Evolutionary conservation across 2,113 vertebrate species (phyloP).

Genomic region (Heterochromis multidens): DNA sequence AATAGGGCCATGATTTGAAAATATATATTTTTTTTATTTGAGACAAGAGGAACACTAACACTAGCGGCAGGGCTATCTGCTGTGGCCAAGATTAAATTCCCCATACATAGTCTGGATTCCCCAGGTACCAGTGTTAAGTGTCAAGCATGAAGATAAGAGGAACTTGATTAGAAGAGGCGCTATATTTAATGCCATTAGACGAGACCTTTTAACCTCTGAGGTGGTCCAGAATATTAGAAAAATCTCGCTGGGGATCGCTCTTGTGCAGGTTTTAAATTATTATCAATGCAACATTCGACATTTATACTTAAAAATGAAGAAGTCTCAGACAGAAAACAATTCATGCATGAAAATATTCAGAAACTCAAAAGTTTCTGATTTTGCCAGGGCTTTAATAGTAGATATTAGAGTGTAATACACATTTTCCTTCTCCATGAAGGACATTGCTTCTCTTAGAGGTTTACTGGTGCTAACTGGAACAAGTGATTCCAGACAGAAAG

Average conservation of each 20-base stretch:
- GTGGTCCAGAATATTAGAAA: neutral
- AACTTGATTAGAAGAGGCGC: conserved; percentile 49
- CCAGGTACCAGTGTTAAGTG: conserved; percentile 65
- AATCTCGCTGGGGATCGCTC: neutral
- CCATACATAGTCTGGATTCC: conserved; percentile 56
- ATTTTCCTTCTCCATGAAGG: neutral
- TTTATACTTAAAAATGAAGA: neutral
- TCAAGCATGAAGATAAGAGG: conserved; percentile 59
- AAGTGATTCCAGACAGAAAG: neutral
- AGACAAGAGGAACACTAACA: neutral
- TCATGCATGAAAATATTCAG: neutral
- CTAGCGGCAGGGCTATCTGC: conserved; percentile 29
- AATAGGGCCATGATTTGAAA: neutral
- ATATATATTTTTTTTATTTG: neutral
- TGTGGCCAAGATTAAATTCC: conserved; percentile 49
- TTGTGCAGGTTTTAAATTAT: neutral
- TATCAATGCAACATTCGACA: neutral
- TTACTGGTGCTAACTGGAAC: neutral
- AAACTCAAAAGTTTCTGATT: neutral
- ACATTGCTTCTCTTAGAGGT: neutral
- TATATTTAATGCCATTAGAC: conserved; percentile 65
- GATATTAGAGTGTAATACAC: neutral
- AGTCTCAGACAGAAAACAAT: neutral
- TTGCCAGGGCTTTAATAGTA: neutral
- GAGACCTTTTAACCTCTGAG: conserved; percentile 27